Evolutionary conservation across 2,113 vertebrate genomes (phyloP).

Genomic region (Notothenia rossii): DNA sequence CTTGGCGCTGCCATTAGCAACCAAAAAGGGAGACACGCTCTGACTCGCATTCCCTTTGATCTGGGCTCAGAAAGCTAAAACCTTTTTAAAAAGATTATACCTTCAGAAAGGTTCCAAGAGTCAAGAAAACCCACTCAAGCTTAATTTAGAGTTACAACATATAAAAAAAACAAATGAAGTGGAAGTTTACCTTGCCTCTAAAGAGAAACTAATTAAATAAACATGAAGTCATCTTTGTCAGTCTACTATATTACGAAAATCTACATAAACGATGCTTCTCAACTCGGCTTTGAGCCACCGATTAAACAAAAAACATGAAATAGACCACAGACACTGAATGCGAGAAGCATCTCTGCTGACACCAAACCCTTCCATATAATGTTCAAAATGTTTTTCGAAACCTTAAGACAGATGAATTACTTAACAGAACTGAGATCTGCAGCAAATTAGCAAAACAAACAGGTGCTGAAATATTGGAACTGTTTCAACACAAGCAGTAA

Average conservation of each 20-base stretch:
- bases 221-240: neutral
- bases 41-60: neutral
- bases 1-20: neutral
- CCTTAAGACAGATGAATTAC: neutral
- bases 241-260: neutral
- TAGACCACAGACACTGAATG: neutral
- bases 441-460: slow-evolving; percentile 30
- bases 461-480: slow-evolving; percentile 22
- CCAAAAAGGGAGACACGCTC: neutral
- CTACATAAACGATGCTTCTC: neutral
- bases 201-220: neutral
- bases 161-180: slow-evolving; percentile 16
- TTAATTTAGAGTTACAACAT: slow-evolving; percentile 28
- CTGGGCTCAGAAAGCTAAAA: neutral
- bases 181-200: neutral
- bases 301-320: neutral
- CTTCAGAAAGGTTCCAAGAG: neutral
- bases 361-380: slow-evolving; percentile 3
- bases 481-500: slow-evolving; percentile 20
- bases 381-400: neutral
- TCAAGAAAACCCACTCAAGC: slow-evolving; percentile 2
- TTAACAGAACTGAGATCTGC: neutral
- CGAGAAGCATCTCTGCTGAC: slow-evolving; percentile 19
- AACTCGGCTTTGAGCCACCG: neutral
- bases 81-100: slow-evolving; percentile 6